A percentile compares a stretch with the other conserved stretches of the same genome.
Conservation (phyloP, 2,888 invertebrate genomes). For the Leptopilina syphax region DNA sequence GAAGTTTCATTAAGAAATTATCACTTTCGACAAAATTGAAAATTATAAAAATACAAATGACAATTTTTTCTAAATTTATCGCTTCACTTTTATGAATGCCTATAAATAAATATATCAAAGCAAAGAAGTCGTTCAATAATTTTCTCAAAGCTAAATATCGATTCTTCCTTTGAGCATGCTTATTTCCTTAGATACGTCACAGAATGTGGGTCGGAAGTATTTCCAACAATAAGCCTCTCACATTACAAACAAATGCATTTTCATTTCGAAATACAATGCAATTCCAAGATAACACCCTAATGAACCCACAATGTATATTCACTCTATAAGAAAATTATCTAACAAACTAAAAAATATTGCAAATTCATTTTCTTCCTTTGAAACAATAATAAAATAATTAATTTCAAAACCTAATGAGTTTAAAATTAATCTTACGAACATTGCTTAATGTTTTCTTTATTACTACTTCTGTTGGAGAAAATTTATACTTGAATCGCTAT, state of each 20-base stretch:
- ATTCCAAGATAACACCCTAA: background rate
- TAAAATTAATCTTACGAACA: too few relatives aligned
- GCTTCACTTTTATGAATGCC: background rate
- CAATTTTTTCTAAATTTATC: background rate
- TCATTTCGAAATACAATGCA: slow-evolving; percentile 11
- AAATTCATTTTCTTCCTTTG: too few relatives aligned
- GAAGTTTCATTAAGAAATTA: too few relatives aligned
- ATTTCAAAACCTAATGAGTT: too few relatives aligned
- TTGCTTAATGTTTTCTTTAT: too few relatives aligned
- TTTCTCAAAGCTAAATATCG: slow-evolving; percentile 14
- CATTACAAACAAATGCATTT: background rate
- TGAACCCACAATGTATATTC: background rate
- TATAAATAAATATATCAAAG: background rate
- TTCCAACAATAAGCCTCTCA: background rate
- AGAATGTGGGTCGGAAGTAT: slow-evolving; percentile 19
- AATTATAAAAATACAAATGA: too few relatives aligned
- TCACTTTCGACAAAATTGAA: too few relatives aligned
- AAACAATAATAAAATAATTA: too few relatives aligned
- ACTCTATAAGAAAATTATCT: background rate
- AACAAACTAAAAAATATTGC: too few relatives aligned
- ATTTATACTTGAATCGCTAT: too few relatives aligned
- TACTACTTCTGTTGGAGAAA: too few relatives aligned
- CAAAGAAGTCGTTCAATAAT: slow-evolving; percentile 12
- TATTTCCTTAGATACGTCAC: background rate
- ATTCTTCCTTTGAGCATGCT: background rate